Percentiles rank a stretch among this genome's conserved stretches.
phyloP scores from a whole-genome alignment of 2,888 invertebrate species.

The Agrilus mali region DNA sequence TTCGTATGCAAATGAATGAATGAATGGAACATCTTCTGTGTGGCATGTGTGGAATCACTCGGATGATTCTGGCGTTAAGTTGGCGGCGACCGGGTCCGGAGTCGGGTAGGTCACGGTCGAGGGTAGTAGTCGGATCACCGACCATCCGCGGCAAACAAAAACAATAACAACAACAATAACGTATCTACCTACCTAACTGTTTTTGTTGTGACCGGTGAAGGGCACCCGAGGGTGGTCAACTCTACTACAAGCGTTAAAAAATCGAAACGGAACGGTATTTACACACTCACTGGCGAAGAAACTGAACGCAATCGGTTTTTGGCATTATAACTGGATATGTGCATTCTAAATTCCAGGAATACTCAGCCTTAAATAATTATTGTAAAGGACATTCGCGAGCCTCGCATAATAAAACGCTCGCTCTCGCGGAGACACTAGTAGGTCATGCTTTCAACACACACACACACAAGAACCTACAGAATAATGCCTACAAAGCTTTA shows the following conservation, averaged over 20 bases:
- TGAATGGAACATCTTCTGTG: not conserved
- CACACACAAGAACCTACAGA: no score
- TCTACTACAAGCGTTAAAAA: not conserved
- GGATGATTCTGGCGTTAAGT: constrained; percentile 32
- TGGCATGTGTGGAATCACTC: constrained; percentile 22
- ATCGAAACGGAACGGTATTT: no score
- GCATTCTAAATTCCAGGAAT: constrained; percentile 10
- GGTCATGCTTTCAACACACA: no score
- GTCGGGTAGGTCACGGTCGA: constrained; percentile 33
- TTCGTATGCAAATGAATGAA: no score
- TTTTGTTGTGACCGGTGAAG: constrained; percentile 32
- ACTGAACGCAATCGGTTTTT: no score
- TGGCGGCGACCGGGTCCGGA: constrained; percentile 25
- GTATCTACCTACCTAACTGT: constrained; percentile 26
- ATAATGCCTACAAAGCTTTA: no score
- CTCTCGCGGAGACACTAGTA: no score
- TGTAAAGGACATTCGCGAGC: no score
- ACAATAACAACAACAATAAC: no score
- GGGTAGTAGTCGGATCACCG: constrained; percentile 37
- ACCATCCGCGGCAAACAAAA: constrained; percentile 30
- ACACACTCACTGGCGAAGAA: no score
- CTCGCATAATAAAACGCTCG: no score
- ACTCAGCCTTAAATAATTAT: not conserved
- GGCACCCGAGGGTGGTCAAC: constrained; percentile 26
- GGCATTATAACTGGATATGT: constrained; percentile 1